Conservation (phyloP, 53 echinoderm and acorn worm species). For the Echinarachnius parma region DNA sequence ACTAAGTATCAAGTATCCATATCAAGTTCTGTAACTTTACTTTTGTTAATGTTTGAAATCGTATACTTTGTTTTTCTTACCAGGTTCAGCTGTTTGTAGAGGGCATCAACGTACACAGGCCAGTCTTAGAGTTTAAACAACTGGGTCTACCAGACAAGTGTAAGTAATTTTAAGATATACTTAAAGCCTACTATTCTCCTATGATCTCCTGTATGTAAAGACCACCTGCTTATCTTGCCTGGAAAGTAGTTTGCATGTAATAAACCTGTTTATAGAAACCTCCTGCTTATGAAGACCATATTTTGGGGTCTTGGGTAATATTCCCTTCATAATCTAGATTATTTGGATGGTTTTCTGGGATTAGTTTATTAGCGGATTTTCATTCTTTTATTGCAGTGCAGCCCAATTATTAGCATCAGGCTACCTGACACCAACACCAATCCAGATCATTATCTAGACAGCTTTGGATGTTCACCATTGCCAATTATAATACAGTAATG, state of each 20-base stretch:
- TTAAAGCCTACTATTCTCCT: too few relatives aligned
- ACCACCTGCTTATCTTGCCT: not conserved
- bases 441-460: too few relatives aligned
- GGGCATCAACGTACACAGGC: slow-evolving; percentile 78
- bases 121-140: slow-evolving; percentile 78
- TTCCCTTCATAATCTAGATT: not conserved
- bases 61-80: not conserved
- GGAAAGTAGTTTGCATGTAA: too few relatives aligned
- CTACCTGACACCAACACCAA: slow-evolving; percentile 82
- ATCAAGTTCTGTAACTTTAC: too few relatives aligned
- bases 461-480: too few relatives aligned
- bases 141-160: slow-evolving; percentile 73
- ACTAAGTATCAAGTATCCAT: too few relatives aligned
- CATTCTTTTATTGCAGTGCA: slow-evolving; percentile 49
- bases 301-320: not conserved
- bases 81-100: slow-evolving; percentile 87
- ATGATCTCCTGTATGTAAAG: too few relatives aligned
- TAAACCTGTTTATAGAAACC: too few relatives aligned
- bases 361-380: not conserved
- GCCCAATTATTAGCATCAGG: slow-evolving; percentile 60
- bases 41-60: too few relatives aligned
- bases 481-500: too few relatives aligned
- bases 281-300: not conserved
- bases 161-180: too few relatives aligned
- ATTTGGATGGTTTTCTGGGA: not conserved